Evolutionary conservation across 2,797 vertebrate genomes (phyloP), one percentile per base, ranked within the genome.

Genomic region (Harpagifer antarcticus): DNA sequence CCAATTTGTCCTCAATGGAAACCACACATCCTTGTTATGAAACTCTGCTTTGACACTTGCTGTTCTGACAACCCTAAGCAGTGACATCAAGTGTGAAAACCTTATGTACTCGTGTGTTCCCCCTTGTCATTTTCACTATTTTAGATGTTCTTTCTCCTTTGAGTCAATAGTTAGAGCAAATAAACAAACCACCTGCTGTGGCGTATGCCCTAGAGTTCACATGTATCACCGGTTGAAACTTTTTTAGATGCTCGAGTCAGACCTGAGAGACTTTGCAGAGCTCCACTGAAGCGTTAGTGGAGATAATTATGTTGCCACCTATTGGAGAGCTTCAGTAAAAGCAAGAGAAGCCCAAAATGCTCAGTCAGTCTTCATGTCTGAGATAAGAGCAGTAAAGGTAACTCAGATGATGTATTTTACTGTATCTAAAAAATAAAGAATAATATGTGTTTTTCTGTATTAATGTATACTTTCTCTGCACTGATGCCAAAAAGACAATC

Each of bases 221-320:
- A 3, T 74, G 63, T 8, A 59, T 64, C 11, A 43, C 9, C 0
- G 0, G 16, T 31, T 17, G 13, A 49, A 52, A 58, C 11, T 31
- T 50, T 14, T 69, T 45, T 59, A 20, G 20, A 49, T 47, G 47
- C n/a, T 48, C 11, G 9, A 48, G 49, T 65, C 44, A 40, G 57
- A 67, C 48, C 23, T 60, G 55, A 58, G 65, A 76, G 75, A 55
- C 67, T 65, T 47, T 60, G 57, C 62, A 56, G 66, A 49, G 47
- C 54, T 47, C 53, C 31, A 14, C 33, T 66, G 42, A 54, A 70
- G 52, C 65, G 15, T 86, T 49, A 23, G 16, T 69, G 42, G 48
- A 43, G 79, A 27, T 73, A 68, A 66, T 86, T 33, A 71, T 47
- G 76, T 86, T 81, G 93, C 93, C 91, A 82, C 76, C 93, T 94